These are phyloP conservation scores for Archips xylosteana DNA, from an alignment of 2,888 invertebrate species.

Conservation along the genomic window DNA sequence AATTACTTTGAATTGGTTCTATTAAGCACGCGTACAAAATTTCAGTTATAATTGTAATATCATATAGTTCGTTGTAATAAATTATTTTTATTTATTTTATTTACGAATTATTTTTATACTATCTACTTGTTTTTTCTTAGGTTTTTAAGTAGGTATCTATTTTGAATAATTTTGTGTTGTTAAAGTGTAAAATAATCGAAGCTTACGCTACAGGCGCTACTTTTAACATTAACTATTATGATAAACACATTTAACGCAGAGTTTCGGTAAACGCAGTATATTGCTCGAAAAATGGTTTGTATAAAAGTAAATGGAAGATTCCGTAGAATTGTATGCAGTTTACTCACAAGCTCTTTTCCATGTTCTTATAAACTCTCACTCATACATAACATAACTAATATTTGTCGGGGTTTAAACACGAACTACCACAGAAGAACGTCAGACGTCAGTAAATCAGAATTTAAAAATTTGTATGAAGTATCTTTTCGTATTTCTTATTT, in stretches of 20 bases:
- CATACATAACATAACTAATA: too few species aligned
- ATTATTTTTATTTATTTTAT: conserved; percentile 63
- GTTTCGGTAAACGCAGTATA: neutral
- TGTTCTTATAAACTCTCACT: too few species aligned
- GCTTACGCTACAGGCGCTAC: conserved; percentile 25
- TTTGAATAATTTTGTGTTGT: conserved; percentile 52
- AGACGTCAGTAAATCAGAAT: too few species aligned
- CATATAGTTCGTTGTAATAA: conserved; percentile 79
- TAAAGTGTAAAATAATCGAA: conserved; percentile 51
- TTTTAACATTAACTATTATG: neutral
- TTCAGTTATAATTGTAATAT: conserved; percentile 25
- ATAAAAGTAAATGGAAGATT: too few species aligned
- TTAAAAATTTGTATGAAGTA: too few species aligned
- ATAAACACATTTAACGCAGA: too few species aligned
- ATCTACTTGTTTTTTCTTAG: conserved; percentile 70
- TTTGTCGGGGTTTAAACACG: too few species aligned
- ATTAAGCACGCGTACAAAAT: conserved; percentile 54
- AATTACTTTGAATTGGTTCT: conserved; percentile 43
- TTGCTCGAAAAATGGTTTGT: too few species aligned
- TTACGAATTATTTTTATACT: conserved; percentile 63
- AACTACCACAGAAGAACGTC: too few species aligned
- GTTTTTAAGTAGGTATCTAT: conserved; percentile 63
- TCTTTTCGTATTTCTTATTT: too few species aligned
- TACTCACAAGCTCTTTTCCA: too few species aligned
- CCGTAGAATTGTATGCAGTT: too few species aligned